Evolutionary conservation across 2,113 vertebrate genomes (phyloP), one percentile per base, ranked within the genome.

Genomic region (Psammodynastes pulverulentus): DNA sequence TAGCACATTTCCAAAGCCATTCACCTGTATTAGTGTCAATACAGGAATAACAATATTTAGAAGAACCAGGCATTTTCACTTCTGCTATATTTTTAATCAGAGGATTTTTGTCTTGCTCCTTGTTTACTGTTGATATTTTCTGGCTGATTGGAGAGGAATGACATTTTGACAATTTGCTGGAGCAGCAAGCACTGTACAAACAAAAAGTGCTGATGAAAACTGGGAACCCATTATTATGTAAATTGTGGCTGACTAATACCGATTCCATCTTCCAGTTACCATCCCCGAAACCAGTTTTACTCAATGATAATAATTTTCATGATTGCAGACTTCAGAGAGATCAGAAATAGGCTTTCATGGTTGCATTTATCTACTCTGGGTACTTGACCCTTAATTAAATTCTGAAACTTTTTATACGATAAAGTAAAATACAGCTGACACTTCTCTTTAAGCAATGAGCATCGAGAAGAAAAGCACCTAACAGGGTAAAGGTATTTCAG

Each of bases 181-280:
- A 98, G 98, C 98, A 97, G 97, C 97, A 98, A 98, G 97, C 97
- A 97, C 97, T 97, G 97, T 96, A 97, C 98, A 98, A 99, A 99
- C 98, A 99, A 98, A 99, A 98, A 97, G 97, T 98, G 98, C 98
- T 98, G 98, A 98, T 98, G 98, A 99, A 97, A 98, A 97, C 97
- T 97, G 94, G 89, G 98, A 98, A 98, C 98, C 98, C 97, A 98
- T 98, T 99, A 99, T 99, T 98, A 99, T 99, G 98, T 97, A 99
- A 99, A 99, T 99, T 97, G 97, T 56, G 95, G 97, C 98, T 97
- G 98, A 97, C 98, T 98, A 98, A 98, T 98, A 98, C 97, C 97
- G 97, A 98, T 98, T 98, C 98, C 97, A 97, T 98, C 97, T 98
- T 97, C 95, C 97, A 98, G 97, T 97, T 97, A 97, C 97, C 97